phyloP scores from a whole-genome alignment of 2,113 vertebrate species.

The Bucco capensis region DNA sequence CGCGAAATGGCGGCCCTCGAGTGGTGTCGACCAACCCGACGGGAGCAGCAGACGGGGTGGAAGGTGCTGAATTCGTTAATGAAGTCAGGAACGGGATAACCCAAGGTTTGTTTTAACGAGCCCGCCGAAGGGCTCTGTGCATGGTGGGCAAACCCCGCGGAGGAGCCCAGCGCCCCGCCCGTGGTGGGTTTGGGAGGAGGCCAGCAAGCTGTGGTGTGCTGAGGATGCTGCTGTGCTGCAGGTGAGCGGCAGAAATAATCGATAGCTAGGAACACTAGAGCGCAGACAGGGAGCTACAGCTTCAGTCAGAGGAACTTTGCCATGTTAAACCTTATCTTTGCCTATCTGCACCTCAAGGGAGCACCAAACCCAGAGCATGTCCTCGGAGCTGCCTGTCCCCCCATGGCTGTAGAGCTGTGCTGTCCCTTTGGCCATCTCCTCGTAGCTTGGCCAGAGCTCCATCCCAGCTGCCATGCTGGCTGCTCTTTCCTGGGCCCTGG shows the following conservation, averaged over 20 bases:
- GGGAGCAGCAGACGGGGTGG: background rate
- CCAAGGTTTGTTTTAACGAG: accelerated
- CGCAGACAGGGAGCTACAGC: accelerated
- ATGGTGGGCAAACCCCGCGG: accelerated
- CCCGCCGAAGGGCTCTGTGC: accelerated
- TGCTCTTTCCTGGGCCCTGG: background rate
- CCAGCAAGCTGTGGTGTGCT: accelerated
- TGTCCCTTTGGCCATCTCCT: background rate
- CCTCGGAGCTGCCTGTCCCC: background rate
- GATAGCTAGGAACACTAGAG: background rate
- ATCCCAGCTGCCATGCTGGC: accelerated
- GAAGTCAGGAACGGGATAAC: accelerated
- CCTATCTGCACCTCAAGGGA: background rate
- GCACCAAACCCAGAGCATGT: background rate
- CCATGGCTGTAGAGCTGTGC: background rate
- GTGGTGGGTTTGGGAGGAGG: background rate
- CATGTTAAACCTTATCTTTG: accelerated
- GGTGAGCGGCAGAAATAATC: background rate
- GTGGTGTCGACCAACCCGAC: accelerated
- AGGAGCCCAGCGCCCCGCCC: accelerated
- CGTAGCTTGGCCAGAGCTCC: accelerated
- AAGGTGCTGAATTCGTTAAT: accelerated
- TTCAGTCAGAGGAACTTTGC: background rate
- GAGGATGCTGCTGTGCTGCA: accelerated
- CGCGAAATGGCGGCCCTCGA: background rate